Base-by-base conservation (phyloP, 1,140 invertebrate species). In the Trachymyrmex cornetzi region DNA sequence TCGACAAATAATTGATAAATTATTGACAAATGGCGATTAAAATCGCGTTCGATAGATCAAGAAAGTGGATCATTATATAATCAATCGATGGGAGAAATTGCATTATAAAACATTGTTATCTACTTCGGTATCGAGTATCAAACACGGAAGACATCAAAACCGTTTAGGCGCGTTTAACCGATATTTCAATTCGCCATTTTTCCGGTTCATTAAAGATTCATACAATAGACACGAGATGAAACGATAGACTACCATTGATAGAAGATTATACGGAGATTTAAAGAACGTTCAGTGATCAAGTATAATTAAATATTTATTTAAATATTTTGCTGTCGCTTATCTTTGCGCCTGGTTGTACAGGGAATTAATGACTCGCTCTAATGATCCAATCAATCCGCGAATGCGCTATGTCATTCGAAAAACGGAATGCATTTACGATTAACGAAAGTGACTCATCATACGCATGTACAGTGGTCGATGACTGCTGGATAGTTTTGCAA, bases 241-340 rank as follows among this genome's bases (percentile, higher is more conserved):
- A 61, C 48, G 55, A 48, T 34, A 53, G 48, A 55, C 2, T 30
- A 57, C 0, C 5, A n/a, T 38, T 16, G 24, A 48, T 27, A 22
- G 55, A 61, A 50, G 55, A 74, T 84, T 71, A 34, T 22, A 9
- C 66, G 67, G 7, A n/a, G 7, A 30, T 69, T 63, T 19, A 48
- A 30, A 72, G 50, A 57, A 57, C n/a, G 24, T 3, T 14, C 3
- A 34, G 4, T 16, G 19, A 72, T 50, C 27, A 38, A 63, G 24
- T 63, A 22, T 30, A 24, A 84, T 75, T 63, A 24, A 84, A 75
- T 84, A 84, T 84, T 84, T 75, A 84, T 74, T 34, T 74, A 48
- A 74, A 61, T 61, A 61, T 69, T 27, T 1, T 3, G 38, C 12
- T 7, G 27, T 61, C 24, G 27, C 7, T 30, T 16, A 38, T 57